Percentiles rank a stretch among this genome's conserved stretches.
phyloP scores from a whole-genome alignment of 1,140 invertebrate species.

The Diorhabda carinulata region DNA sequence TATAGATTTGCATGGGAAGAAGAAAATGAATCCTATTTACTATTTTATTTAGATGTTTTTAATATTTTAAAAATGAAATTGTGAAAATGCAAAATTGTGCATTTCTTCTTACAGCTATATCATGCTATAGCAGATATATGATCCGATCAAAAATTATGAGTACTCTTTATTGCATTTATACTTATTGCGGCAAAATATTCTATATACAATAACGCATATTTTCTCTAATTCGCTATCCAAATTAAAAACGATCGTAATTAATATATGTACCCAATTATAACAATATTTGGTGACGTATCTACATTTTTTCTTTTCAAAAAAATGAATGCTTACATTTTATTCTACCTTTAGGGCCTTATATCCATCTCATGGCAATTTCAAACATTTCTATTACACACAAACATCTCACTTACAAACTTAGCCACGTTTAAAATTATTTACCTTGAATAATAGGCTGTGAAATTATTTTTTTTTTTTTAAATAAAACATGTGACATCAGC shows the following conservation, averaged over 20 bases:
- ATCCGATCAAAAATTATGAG: not conserved
- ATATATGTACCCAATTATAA: not conserved
- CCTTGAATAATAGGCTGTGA: no score
- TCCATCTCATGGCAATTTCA: not conserved
- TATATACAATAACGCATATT: not conserved
- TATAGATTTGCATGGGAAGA: no score
- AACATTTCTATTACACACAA: not conserved
- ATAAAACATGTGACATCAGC: no score
- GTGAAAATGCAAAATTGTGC: no score
- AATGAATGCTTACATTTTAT: not conserved
- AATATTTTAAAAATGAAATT: no score
- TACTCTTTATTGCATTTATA: not conserved
- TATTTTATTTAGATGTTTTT: no score
- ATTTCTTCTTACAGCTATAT: no score
- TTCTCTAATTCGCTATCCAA: not conserved
- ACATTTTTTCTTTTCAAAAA: not conserved
- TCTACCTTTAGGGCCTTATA: not conserved
- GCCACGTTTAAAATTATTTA: no score
- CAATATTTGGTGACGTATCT: not conserved
- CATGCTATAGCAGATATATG: no score
- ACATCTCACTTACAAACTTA: not conserved
- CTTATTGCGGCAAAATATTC: constrained; percentile 5
- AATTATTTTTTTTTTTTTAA: no score
- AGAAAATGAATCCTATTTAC: no score
- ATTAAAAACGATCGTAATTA: not conserved